Percentiles rank a stretch among this genome's conserved stretches.
Evolutionary conservation across 2,888 invertebrate genomes (phyloP).

Genomic region (Rosalia funebris): DNA sequence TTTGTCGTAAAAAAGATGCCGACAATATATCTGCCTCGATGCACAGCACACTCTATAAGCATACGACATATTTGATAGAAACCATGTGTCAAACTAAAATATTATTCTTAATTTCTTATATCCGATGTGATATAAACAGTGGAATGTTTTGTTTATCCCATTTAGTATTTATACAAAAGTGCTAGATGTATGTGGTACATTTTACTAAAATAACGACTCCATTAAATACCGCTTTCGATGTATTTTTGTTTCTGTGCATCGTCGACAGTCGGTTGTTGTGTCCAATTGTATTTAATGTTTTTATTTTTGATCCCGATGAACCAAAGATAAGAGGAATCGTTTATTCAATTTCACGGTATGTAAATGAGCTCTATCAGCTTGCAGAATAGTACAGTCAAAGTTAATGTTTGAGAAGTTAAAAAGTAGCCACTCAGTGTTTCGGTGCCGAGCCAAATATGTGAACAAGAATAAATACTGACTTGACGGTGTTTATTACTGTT

Average conservation of each 20-base stretch:
- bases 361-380: too few species aligned
- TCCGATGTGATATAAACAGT: conserved; percentile 24
- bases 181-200: not conserved
- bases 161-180: conserved; percentile 16
- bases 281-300: too few species aligned
- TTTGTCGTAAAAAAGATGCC: conserved; percentile 11
- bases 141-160: conserved; percentile 18
- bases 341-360: too few species aligned
- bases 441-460: too few species aligned
- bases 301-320: too few species aligned
- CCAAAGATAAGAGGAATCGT: too few species aligned
- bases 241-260: not conserved
- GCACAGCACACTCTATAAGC: conserved; percentile 18
- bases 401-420: too few species aligned
- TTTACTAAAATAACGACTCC: conserved; percentile 5
- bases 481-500: too few species aligned
- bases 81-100: conserved; percentile 30
- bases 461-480: too few species aligned
- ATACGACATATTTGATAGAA: conserved; percentile 29
- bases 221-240: not conserved
- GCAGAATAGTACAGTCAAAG: too few species aligned
- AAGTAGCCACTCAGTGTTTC: too few species aligned
- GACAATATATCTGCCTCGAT: conserved; percentile 13
- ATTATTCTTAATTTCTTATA: conserved; percentile 28
- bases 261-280: too few species aligned